These are phyloP conservation scores for Planiliza haematocheilus DNA, from an alignment of 2,113 vertebrate species.

Conservation along the genomic window DNA sequence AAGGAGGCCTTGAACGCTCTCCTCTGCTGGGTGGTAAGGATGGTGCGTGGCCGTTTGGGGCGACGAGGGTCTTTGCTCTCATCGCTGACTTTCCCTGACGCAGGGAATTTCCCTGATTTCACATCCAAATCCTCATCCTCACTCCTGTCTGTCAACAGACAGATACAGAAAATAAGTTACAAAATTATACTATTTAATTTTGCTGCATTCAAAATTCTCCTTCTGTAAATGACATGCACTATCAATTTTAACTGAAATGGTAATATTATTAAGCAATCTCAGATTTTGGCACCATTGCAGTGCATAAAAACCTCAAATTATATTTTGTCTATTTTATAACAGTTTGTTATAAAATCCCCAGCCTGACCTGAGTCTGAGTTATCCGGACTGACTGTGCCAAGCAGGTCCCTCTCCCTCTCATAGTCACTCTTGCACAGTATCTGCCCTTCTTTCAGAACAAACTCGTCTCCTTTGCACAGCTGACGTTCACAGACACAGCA, in stretches of 20 bases:
- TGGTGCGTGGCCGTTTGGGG: constrained; percentile 93
- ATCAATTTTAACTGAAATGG: neutral
- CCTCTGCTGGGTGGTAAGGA: constrained; percentile 92
- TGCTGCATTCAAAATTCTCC: too few relatives aligned
- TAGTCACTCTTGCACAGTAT: constrained; percentile 95
- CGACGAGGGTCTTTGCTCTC: constrained; percentile 89
- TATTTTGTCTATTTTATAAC: neutral
- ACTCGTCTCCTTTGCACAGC: constrained; percentile 92
- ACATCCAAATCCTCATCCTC: constrained; percentile 90
- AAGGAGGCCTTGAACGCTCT: constrained; percentile 96
- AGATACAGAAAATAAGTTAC: neutral
- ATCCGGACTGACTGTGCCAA: constrained; percentile 89
- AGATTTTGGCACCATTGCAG: neutral
- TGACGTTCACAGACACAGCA: constrained; percentile 92
- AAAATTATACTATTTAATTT: neutral
- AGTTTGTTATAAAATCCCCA: neutral
- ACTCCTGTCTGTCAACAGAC: constrained; percentile 86
- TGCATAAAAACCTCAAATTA: neutral
- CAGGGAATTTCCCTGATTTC: constrained; percentile 85
- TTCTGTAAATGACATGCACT: too few relatives aligned
- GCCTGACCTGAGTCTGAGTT: constrained; percentile 90
- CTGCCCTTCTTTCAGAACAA: constrained; percentile 93
- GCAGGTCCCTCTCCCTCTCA: constrained; percentile 89
- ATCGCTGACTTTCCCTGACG: constrained; percentile 83
- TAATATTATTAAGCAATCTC: too few relatives aligned